Evolutionary conservation across 2,797 vertebrate species (phyloP).

Genomic region (Paratrypauchen microcephalus): DNA sequence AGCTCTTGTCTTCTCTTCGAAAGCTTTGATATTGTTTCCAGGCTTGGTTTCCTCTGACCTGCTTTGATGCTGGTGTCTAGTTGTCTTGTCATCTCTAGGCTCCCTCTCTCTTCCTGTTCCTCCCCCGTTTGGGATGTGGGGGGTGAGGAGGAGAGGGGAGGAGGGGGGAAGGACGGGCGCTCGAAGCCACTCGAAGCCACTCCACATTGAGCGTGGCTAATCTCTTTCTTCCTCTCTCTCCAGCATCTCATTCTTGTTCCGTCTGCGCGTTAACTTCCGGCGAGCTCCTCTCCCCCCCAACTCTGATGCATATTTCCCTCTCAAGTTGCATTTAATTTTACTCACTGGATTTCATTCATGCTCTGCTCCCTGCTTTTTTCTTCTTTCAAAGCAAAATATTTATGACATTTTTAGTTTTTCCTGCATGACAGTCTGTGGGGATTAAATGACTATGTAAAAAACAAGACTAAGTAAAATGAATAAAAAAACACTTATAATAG

Average conservation of each 20-base stretch:
- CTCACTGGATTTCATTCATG: not conserved
- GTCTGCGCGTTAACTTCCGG: constrained; percentile 29
- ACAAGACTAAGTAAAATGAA: not conserved
- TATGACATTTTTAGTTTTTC: not conserved
- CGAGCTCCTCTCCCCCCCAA: constrained; percentile 12
- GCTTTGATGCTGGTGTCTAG: constrained; percentile 69
- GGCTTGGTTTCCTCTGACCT: constrained; percentile 68
- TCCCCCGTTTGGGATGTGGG: constrained; percentile 35
- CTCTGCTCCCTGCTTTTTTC: not conserved
- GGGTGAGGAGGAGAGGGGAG: not conserved
- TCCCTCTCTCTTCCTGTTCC: constrained; percentile 5
- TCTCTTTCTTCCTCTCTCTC: constrained; percentile 46
- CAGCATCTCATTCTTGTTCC: constrained; percentile 32
- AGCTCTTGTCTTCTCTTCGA: constrained; percentile 61
- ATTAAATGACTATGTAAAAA: not conserved
- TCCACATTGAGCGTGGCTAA: constrained; percentile 43
- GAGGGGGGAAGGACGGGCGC: constrained; percentile 9
- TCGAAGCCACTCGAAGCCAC: constrained; percentile 40
- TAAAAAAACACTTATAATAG: not conserved
- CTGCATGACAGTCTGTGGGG: not conserved
- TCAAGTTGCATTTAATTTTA: constrained; percentile 18
- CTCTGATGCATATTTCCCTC: constrained; percentile 30
- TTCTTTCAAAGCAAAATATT: constrained; percentile 10
- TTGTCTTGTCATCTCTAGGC: constrained; percentile 59
- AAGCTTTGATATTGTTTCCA: constrained; percentile 67